Base-by-base conservation (phyloP, 2,797 vertebrate species). In the Sandelia bainsii region DNA sequence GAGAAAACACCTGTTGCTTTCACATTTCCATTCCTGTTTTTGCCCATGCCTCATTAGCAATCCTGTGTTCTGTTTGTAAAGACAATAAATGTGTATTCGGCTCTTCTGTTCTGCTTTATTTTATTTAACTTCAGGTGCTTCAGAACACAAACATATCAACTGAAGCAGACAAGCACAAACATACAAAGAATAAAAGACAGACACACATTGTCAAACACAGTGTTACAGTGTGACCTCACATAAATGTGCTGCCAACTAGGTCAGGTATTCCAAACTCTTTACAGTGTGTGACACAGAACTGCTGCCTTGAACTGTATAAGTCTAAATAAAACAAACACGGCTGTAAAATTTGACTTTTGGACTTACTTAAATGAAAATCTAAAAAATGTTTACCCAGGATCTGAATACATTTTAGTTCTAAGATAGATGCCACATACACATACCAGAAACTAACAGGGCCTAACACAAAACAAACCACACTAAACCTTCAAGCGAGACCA, bases 1-100 rank as follows among this genome's bases (percentile, higher is more conserved):
- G 27, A 14, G 8, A 46, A 72, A 75, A 72, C 73, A 80, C 79
- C 84, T 79, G 82, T 67, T 56, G 56, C 59, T 75, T 70, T 80
- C 45, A 65, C 7, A 4, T 61, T 54, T 62, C 32, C 45, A 29
- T 39, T 65, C 22, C 69, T 17, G 46, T 44, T 54, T 23, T 3
- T 19, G 27, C 11, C n/a, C 27, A 1, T 13, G 22, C 20, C 60
- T 25, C 13, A 29, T 11, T 3, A 3, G 1, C 4, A 61, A 54
- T 49, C n/a, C 27, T 50, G n/a, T n/a, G 27, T 40, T 37, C 27
- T n/a, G 23, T 62, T 62, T 64, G n/a, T 14, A 23, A 56, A 32
- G 9, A 4, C 17, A 27, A 23, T 23, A 23, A 51, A 65, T 3
- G 11, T 53, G 2, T 20, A 2, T 37, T 53, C 44, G 27, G 56